Evolutionary conservation across 2,113 vertebrate genomes (phyloP).

Genomic region (Mormoops blainvillei): DNA sequence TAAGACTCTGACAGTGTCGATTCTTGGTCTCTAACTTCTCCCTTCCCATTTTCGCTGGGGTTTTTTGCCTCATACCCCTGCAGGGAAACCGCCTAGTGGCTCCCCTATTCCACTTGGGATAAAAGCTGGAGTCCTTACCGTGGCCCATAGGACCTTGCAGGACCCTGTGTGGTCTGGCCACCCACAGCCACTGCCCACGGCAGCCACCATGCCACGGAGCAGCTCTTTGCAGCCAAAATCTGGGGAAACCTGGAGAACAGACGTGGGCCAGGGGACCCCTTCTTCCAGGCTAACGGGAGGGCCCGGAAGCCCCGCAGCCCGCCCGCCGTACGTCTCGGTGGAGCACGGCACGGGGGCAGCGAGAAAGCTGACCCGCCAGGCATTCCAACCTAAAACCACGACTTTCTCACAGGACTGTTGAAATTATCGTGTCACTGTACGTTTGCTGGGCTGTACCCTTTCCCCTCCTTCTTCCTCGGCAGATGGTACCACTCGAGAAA

Average conservation of each 20-base stretch:
- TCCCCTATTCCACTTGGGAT: not conserved
- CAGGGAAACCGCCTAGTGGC: rapidly evolving
- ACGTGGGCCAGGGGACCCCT: not conserved
- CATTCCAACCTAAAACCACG: not conserved
- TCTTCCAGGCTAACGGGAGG: not conserved
- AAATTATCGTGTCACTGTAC: not conserved
- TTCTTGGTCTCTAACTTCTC: not conserved
- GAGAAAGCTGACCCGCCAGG: not conserved
- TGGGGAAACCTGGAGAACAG: not conserved
- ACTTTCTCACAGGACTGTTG: not conserved
- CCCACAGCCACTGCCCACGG: rapidly evolving
- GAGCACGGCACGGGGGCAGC: not conserved
- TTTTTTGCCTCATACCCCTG: not conserved
- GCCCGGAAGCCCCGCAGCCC: not conserved
- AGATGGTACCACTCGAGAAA: not conserved
- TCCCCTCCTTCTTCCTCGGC: not conserved
- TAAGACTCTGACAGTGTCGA: not conserved
- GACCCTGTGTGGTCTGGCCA: rapidly evolving
- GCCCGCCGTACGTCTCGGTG: not conserved
- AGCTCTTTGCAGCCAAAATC: not conserved
- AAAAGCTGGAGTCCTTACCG: not conserved
- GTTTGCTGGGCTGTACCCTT: not conserved
- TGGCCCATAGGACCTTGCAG: too few relatives aligned
- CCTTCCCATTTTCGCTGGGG: not conserved
- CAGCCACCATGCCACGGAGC: not conserved